Conservation (phyloP, 2,888 invertebrate species). For the Conomelus anceps region DNA sequence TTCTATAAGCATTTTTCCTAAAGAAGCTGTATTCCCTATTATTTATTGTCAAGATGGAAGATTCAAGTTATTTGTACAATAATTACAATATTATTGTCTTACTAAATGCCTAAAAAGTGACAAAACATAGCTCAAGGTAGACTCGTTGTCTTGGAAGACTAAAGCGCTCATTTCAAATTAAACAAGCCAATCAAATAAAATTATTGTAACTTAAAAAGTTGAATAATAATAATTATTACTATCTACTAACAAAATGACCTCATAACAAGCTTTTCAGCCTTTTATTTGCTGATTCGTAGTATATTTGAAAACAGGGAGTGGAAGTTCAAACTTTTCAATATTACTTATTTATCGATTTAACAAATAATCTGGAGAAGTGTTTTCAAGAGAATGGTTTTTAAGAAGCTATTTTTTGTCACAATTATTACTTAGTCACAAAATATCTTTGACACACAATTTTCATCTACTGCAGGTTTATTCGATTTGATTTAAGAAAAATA, state of each 20-base stretch:
- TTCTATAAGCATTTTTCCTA: not conserved
- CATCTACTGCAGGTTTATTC: no score
- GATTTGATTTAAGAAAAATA: no score
- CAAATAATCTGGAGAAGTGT: no score
- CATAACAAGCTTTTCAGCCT: not conserved
- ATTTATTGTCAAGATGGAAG: conserved; percentile 5
- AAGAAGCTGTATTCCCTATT: not conserved
- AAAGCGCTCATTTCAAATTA: not conserved
- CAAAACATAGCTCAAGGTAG: not conserved
- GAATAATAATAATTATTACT: no score
- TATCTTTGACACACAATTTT: not conserved
- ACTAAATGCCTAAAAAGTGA: not conserved
- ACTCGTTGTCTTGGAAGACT: not conserved
- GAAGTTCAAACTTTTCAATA: not conserved
- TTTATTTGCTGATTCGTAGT: no score
- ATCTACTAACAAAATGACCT: no score
- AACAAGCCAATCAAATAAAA: not conserved
- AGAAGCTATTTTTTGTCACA: not conserved
- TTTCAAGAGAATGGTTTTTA: not conserved
- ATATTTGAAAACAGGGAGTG: not conserved
- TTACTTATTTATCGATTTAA: not conserved
- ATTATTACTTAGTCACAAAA: not conserved
- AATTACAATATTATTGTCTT: not conserved
- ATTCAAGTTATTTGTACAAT: not conserved
- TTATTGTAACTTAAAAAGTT: not conserved